These are phyloP conservation scores for Brachionus rotundiformis DNA, from an alignment of 1,140 invertebrate genomes.

Conservation along the genomic window DNA sequence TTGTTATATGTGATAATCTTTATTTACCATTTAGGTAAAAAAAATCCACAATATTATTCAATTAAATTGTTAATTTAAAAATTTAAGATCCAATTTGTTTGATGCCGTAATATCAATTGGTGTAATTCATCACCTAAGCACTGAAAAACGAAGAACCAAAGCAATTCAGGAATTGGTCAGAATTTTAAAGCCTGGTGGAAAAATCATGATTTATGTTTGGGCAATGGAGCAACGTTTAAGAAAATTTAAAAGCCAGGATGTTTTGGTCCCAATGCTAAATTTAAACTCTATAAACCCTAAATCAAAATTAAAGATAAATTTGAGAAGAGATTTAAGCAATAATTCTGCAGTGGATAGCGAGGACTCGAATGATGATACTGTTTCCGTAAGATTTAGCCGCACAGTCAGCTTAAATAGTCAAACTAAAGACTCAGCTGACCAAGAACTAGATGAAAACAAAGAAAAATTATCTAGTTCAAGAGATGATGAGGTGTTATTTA, in stretches of 20 bases:
- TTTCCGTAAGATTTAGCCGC: conserved; percentile 8
- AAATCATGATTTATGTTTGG: conserved; percentile 91
- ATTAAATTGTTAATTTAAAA: conserved; percentile 63
- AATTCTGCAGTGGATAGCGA: conserved; percentile 52
- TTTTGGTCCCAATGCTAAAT: conserved; percentile 88
- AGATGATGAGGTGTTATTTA: not conserved
- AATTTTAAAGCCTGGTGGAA: conserved; percentile 82
- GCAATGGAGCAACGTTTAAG: conserved; percentile 89
- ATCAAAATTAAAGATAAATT: conserved; percentile 12
- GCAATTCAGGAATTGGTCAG: conserved; percentile 82
- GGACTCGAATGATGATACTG: conserved; percentile 53
- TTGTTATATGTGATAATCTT: conserved; percentile 35
- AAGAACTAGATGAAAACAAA: not conserved
- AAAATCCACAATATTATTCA: no score
- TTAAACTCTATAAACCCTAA: not conserved
- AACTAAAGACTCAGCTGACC: not conserved
- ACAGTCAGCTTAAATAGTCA: not conserved
- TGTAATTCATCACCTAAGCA: conserved; percentile 93
- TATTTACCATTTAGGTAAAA: conserved; percentile 70
- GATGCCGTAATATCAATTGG: conserved; percentile 91
- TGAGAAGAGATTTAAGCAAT: conserved; percentile 47
- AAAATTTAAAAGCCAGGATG: conserved; percentile 86
- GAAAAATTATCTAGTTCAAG: not conserved
- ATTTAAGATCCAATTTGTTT: conserved; percentile 86
- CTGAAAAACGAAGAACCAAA: conserved; percentile 78